Base-by-base conservation (phyloP, 2,113 vertebrate species). In the Paracanthobrama guichenoti region DNA sequence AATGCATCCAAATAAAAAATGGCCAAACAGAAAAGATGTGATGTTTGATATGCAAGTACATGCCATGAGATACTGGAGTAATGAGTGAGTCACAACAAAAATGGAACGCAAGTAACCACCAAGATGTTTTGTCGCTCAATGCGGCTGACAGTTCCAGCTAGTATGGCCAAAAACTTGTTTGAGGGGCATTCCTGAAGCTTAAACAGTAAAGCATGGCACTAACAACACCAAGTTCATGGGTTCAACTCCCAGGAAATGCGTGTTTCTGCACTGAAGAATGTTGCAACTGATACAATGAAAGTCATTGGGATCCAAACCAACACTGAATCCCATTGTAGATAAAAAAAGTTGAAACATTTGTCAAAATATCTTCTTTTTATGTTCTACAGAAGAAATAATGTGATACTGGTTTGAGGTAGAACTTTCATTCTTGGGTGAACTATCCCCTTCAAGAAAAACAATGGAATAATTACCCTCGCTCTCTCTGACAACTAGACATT, bases 381-480 rank as follows among this genome's bases (percentile, higher is more conserved):
- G 2, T 24, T 14, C 12, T 11, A 72, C 69, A 72, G 39, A 46
- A 72, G 67, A 42, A 64, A 39, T 18, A 69, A 44, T 71, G 11
- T n/a, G 7, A 26, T 60, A 13, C 67, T 44, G 12, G n/a, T 48
- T 26, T 44, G 1, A 71, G 35, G 18, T 2, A 35, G 9, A 20
- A 24, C 12, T 24, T 66, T 12, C n/a, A 60, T 24, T 60, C 20
- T 55, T 22, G 2, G n/a, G 31, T 10, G 66, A 69, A 69, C 66
- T 3, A n/a, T 71, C 35, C 35, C 20, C 66, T 72, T 72, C 39
- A 26, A 73, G 42, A 78, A n/a, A 77, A 78, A 42, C 28, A 59
- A 59, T 26, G 42, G 42, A 59, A 77, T 39, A n/a, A 35, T 20
- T 28, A 22, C 28, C 18, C 35, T 7, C 28, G 35, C 28, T 46